Evolutionary conservation across 2,113 vertebrate genomes (phyloP).

Genomic region (Cavia aperea): DNA sequence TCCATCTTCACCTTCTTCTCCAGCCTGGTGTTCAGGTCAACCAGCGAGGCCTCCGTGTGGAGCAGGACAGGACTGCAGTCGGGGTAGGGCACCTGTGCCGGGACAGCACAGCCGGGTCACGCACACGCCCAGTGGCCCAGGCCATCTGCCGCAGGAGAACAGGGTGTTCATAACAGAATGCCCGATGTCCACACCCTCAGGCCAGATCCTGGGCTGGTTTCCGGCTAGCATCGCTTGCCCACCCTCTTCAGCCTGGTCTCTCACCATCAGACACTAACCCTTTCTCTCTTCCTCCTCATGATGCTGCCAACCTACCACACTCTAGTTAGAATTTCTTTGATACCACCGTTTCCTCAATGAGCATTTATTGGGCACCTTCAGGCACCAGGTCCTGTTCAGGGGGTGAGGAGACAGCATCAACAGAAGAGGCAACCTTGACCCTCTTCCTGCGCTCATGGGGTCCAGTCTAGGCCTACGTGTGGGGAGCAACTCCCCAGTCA

Average conservation of each 20-base stretch:
- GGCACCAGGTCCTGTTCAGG: background rate
- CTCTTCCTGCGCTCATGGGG: background rate
- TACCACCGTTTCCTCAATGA: too few species aligned
- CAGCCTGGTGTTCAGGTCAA: conserved; percentile 82
- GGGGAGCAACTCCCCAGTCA: background rate
- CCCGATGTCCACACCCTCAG: background rate
- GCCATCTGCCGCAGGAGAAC: background rate
- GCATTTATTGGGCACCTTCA: background rate
- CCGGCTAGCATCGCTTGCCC: accelerated
- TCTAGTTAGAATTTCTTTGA: background rate
- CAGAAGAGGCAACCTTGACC: background rate
- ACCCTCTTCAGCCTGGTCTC: too few species aligned
- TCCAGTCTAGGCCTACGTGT: accelerated
- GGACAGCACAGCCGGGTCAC: background rate
- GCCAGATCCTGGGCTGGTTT: background rate
- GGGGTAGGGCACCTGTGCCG: conserved; percentile 83
- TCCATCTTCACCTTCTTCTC: conserved; percentile 80
- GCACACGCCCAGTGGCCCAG: accelerated
- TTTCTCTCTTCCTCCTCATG: background rate
- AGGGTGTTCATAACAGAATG: background rate
- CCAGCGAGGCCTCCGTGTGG: conserved; percentile 87
- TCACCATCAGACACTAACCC: too few species aligned
- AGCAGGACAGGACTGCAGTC: conserved; percentile 84
- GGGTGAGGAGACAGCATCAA: background rate
- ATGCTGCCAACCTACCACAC: background rate